Base-by-base conservation (phyloP, 2,113 vertebrate genomes). In the Zapus hudsonius region DNA sequence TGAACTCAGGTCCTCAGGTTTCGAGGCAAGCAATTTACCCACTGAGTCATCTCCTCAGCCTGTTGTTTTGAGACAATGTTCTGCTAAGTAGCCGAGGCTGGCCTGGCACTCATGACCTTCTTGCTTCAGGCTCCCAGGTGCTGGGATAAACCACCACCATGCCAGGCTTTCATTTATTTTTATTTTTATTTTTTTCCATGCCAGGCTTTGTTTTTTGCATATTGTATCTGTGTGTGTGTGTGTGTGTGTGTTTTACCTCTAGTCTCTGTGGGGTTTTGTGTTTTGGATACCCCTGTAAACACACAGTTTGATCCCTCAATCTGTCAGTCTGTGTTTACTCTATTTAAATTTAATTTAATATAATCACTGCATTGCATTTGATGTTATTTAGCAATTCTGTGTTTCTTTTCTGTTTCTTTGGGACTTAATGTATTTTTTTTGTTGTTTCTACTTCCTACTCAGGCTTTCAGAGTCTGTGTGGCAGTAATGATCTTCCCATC, bases 251-350 rank as follows among this genome's bases (percentile, higher is more conserved):
- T 52, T 38, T 44, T 38, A 55, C 44, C n/a, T 29, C 27, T 52
- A 12, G 52, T 52, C 52, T 7, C 42, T 44, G 57, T 7, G 38
- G n/a, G n/a, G 0, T 1, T 11, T 31, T 72, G 22, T 31, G 7
- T 36, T 92, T 75, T 42, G 29, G 7, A 20, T 57, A n/a, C 67
- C 59, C 13, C 70, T 76, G 31, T 75, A 59, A 75, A 66, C 17
- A 23, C 13, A 2, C 7, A 0, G 1, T 61, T 25, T 7, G 38
- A 59, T 57, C 25, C 4, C 38, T 1, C 23, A 29, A 2, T 31
- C 47, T 23, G 25, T 40, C 38, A 38, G 47, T 2, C 57, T 55
- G 33, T 4, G 10, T 84, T 84, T 67, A 27, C 6, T 27, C 5
- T 20, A 10, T 7, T 7, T 75, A 44, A 63, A 63, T 27, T 64